These are phyloP conservation scores for Pantherophis alleghaniensis DNA, from an alignment of 2,797 vertebrate genomes.

Conservation along the genomic window DNA sequence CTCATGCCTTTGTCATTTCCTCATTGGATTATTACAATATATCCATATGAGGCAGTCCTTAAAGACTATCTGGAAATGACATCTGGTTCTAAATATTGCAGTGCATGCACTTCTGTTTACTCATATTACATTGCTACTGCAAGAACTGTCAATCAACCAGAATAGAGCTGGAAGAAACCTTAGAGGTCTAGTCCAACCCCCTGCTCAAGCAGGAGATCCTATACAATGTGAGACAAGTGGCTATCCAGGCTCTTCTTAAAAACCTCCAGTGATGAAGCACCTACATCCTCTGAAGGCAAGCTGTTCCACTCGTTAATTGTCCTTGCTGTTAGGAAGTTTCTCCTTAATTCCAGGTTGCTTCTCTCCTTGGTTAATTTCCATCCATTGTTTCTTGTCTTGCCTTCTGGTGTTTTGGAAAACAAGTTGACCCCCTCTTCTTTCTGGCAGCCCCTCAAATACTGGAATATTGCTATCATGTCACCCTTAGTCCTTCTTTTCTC, in stretches of 20 bases:
- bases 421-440: background rate
- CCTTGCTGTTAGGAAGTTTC: background rate
- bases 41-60: background rate
- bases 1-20: background rate
- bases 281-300: background rate
- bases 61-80: background rate
- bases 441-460: background rate
- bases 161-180: background rate
- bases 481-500: background rate
- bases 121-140: background rate
- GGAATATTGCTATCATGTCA: background rate
- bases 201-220: background rate
- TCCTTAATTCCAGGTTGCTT: background rate
- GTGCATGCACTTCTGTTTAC: background rate
- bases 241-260: background rate
- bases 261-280: background rate
- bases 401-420: background rate
- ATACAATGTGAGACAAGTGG: background rate
- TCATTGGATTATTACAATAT: background rate
- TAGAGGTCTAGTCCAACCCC: background rate
- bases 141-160: background rate
- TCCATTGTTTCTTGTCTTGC: background rate
- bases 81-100: background rate
- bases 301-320: background rate
- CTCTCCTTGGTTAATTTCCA: background rate